Conservation (phyloP, 2,888 invertebrate genomes). For the Drosophila rellima region DNA sequence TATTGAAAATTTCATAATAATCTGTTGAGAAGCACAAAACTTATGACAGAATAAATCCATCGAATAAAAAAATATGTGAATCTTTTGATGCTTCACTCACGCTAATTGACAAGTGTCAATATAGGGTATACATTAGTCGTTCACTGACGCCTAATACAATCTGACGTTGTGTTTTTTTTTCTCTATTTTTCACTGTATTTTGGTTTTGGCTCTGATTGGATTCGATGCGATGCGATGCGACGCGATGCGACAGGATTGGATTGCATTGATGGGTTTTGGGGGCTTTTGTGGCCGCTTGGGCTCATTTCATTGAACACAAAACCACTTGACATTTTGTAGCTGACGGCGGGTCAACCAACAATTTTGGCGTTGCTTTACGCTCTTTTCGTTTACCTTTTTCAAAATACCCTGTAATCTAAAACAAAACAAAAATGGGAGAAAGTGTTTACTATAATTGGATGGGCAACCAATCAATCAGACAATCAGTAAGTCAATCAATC, state of each 20-base stretch:
- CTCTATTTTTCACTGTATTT: constrained; percentile 12
- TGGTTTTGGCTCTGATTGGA: constrained; percentile 49
- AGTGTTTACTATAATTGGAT: neutral
- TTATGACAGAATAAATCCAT: no score
- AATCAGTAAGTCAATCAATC: neutral
- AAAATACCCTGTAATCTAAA: constrained; percentile 22
- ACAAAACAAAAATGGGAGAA: neutral
- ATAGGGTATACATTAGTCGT: constrained; percentile 13
- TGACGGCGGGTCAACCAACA: constrained; percentile 24
- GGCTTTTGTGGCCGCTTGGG: constrained; percentile 32
- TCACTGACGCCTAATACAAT: neutral
- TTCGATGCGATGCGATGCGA: constrained; percentile 32
- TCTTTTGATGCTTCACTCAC: neutral
- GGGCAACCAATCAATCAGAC: neutral
- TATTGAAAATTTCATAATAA: neutral
- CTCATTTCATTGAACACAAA: constrained; percentile 32
- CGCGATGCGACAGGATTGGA: constrained; percentile 35
- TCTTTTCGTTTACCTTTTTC: neutral
- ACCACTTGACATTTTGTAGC: constrained; percentile 40
- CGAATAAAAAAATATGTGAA: no score
- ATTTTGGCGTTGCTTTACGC: neutral
- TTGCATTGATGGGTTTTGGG: constrained; percentile 54
- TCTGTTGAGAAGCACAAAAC: neutral
- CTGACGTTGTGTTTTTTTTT: neutral
- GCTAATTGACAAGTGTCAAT: neutral